These are phyloP conservation scores for Hemicrepidius hirtus DNA, from an alignment of 2,888 invertebrate species.

Conservation along the genomic window DNA sequence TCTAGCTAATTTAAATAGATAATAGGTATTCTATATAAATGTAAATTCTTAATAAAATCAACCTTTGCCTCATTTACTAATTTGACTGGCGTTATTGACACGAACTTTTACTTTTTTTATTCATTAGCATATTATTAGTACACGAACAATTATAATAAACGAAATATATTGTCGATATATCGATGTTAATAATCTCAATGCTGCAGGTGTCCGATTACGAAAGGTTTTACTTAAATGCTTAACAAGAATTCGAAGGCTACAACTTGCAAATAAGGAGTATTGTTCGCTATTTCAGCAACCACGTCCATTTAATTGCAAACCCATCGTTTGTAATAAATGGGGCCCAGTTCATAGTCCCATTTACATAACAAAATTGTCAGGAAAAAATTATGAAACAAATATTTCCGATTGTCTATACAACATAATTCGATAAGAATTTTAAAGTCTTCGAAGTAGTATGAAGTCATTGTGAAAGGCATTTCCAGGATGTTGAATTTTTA, in stretches of 20 bases:
- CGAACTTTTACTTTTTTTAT: conserved; percentile 26
- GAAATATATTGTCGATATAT: conserved; percentile 25
- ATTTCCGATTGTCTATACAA: background rate
- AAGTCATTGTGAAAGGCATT: conserved; percentile 13
- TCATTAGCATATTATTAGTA: conserved; percentile 9
- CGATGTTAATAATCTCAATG: conserved; percentile 16
- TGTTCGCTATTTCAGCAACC: conserved; percentile 23
- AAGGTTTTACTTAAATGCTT: conserved; percentile 37
- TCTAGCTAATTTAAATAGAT: too few species aligned
- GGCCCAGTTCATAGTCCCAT: background rate
- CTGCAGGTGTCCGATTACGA: conserved; percentile 42
- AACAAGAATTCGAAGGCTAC: conserved; percentile 40
- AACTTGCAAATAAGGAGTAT: conserved; percentile 42
- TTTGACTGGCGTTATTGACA: background rate
- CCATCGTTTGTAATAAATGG: conserved; percentile 14
- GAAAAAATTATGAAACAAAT: background rate
- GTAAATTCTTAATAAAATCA: background rate
- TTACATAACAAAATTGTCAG: background rate
- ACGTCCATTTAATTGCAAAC: conserved; percentile 29
- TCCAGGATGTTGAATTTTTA: conserved; percentile 11
- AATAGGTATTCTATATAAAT: too few species aligned
- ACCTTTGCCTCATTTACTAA: conserved; percentile 4
- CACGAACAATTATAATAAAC: conserved; percentile 5
- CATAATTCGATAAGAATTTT: conserved; percentile 2
- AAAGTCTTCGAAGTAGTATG: too few species aligned